Conservation (phyloP, 2,113 vertebrate genomes). For the Oostethus manadensis region DNA sequence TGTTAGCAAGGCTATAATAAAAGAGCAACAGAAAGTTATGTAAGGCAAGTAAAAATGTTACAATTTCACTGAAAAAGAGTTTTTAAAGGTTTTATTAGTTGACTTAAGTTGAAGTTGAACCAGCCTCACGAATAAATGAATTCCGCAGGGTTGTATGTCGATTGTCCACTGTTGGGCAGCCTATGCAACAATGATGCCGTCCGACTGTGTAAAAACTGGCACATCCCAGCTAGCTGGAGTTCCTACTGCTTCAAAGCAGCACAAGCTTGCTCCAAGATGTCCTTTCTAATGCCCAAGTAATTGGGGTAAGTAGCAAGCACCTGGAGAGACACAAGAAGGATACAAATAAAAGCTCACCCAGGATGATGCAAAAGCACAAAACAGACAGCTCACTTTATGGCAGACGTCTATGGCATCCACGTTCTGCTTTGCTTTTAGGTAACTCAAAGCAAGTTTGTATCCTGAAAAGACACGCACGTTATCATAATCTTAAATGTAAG, state of each 20-base stretch:
- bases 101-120: no score
- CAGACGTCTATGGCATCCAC: conserved; percentile 92
- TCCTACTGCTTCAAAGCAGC: conserved; percentile 77
- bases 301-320: conserved; percentile 85
- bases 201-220: no score
- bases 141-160: no score
- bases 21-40: no score
- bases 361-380: neutral
- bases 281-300: conserved; percentile 93
- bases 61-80: no score
- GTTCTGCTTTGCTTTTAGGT: conserved; percentile 91
- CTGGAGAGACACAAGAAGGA: conserved; percentile 63
- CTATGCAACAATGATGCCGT: no score
- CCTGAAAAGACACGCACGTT: conserved; percentile 65
- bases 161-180: no score
- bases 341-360: neutral
- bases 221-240: no score
- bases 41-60: no score
- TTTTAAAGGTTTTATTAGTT: no score
- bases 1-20: no score
- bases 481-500: neutral
- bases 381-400: conserved; percentile 84
- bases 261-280: conserved; percentile 93
- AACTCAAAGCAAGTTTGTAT: conserved; percentile 97
- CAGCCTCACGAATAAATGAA: no score